Percentiles rank a stretch among this genome's conserved stretches.
These are phyloP conservation scores for Ciconia stormi DNA, from an alignment of 2,113 vertebrate species.

Conservation along the genomic window DNA sequence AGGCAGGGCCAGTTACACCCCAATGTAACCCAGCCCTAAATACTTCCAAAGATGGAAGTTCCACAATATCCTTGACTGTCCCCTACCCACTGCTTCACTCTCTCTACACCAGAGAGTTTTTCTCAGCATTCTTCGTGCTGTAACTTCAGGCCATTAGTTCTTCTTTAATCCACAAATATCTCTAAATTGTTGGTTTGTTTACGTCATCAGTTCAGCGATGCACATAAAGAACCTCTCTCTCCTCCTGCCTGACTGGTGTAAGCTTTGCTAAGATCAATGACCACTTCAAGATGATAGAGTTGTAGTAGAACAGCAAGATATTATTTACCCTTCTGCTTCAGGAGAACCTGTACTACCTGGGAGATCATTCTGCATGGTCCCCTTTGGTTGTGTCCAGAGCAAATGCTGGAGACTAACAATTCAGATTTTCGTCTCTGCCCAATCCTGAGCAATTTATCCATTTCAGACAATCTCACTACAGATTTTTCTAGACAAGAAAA, in stretches of 20 bases:
- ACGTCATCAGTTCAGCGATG: neutral
- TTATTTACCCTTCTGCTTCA: neutral
- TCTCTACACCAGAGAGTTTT: neutral
- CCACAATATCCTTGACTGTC: neutral
- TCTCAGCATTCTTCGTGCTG: neutral
- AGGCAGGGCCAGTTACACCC: neutral
- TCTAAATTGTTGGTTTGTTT: neutral
- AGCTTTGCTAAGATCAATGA: neutral
- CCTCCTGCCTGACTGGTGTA: neutral
- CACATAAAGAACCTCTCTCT: neutral
- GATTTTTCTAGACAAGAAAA: neutral
- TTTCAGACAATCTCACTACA: neutral
- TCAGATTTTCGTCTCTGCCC: neutral
- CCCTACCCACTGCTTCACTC: neutral
- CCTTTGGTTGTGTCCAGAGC: neutral
- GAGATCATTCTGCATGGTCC: neutral
- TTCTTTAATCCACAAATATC: neutral
- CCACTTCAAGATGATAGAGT: neutral
- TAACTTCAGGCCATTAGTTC: neutral
- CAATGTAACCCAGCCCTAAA: neutral
- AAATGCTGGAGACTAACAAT: neutral
- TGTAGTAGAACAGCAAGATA: neutral
- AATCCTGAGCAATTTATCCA: neutral
- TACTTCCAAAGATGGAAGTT: neutral
- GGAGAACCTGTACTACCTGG: neutral